phyloP scores from a whole-genome alignment of 2,888 invertebrate genomes.

The Myathropa florea region DNA sequence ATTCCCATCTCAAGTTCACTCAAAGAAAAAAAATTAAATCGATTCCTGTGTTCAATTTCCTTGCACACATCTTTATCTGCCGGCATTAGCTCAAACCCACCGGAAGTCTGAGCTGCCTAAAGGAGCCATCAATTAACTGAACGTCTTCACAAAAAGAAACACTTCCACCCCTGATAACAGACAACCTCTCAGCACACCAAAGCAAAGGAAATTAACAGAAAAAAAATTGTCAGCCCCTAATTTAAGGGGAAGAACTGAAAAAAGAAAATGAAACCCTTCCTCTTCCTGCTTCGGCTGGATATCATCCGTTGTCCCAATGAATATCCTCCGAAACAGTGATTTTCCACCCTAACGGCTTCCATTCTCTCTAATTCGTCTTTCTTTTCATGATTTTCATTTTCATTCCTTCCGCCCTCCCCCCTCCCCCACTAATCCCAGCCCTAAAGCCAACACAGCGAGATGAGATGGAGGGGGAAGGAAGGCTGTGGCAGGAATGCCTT shows the following conservation, averaged over 20 bases:
- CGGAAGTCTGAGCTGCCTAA: not conserved
- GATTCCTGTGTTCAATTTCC: constrained; percentile 11
- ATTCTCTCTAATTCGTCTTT: constrained; percentile 5
- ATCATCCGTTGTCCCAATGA: not conserved
- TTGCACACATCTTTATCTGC: not conserved
- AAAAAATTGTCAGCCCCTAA: constrained; percentile 5
- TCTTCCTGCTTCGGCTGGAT: not conserved
- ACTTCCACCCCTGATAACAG: not conserved
- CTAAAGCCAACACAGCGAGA: not conserved
- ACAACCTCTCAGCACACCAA: not conserved
- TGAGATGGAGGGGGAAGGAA: not conserved
- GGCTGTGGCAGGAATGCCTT: not conserved
- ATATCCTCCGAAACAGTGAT: constrained; percentile 8
- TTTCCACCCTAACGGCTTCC: constrained; percentile 8
- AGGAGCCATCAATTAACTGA: constrained; percentile 19
- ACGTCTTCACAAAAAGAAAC: not conserved
- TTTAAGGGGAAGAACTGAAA: constrained; percentile 6
- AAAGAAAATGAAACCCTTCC: not conserved
- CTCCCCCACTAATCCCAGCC: not conserved
- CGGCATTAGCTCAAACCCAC: not conserved
- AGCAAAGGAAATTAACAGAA: constrained; percentile 8
- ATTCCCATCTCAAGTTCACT: not conserved
- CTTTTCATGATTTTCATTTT: not conserved
- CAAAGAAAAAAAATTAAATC: not conserved
- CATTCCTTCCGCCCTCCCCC: not conserved